Conservation (phyloP, 2,113 vertebrate species). For the Corvus cornix region DNA sequence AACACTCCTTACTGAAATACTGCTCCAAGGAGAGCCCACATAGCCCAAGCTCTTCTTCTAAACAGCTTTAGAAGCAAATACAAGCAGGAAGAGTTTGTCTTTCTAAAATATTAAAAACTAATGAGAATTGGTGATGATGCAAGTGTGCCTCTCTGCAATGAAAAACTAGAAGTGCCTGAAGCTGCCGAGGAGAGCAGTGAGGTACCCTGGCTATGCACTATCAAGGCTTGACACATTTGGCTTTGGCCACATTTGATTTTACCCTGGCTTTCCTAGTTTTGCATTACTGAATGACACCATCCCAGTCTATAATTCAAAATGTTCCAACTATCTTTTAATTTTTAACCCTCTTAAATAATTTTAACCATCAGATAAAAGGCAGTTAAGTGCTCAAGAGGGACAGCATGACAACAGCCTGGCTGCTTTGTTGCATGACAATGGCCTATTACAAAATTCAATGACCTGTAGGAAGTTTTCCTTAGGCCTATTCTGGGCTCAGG, state of each 20-base stretch:
- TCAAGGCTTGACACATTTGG: background rate
- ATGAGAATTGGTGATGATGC: background rate
- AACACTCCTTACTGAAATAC: background rate
- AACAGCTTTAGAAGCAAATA: background rate
- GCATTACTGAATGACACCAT: background rate
- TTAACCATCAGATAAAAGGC: background rate
- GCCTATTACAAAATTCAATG: background rate
- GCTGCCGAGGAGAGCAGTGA: background rate
- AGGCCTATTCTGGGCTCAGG: background rate
- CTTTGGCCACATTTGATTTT: background rate
- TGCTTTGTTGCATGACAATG: accelerated
- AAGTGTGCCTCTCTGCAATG: background rate
- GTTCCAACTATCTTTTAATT: background rate
- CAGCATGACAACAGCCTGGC: background rate
- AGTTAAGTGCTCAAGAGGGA: background rate
- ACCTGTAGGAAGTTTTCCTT: background rate
- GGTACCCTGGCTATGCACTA: too few relatives aligned
- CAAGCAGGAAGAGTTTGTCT: background rate
- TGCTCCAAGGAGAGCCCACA: background rate
- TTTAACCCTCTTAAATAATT: background rate
- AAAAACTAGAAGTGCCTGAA: background rate
- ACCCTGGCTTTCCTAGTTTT: background rate
- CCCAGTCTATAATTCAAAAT: background rate
- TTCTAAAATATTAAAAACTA: background rate
- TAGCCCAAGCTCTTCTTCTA: background rate